phyloP scores from a whole-genome alignment of 2,888 invertebrate species.

The Arrhopalites spinosus region DNA sequence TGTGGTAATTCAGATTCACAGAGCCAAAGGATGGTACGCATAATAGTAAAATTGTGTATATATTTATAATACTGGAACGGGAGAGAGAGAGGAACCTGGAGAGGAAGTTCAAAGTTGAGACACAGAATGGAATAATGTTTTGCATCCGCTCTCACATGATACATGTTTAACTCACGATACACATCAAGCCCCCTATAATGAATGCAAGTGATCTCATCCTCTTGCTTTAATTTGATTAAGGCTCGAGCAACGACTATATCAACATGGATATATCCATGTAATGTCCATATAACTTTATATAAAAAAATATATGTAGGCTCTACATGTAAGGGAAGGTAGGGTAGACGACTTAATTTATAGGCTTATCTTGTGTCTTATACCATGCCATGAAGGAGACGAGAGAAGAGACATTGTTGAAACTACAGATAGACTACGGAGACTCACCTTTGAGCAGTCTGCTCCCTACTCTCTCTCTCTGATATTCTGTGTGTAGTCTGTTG shows the following conservation, averaged over 20 bases:
- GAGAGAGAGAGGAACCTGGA: background rate
- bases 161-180: background rate
- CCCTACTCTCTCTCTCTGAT: too few species aligned
- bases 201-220: conserved; percentile 6
- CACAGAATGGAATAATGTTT: background rate
- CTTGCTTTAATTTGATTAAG: conserved; percentile 16
- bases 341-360: too few species aligned
- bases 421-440: too few species aligned
- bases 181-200: background rate
- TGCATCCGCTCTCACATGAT: conserved; percentile 7
- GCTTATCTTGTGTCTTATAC: too few species aligned
- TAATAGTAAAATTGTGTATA: background rate
- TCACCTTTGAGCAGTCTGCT: too few species aligned
- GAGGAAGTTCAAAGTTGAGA: conserved; percentile 11
- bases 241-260: background rate
- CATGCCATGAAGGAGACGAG: too few species aligned
- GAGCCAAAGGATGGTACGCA: background rate
- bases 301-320: too few species aligned
- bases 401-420: too few species aligned
- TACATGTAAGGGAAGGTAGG: too few species aligned
- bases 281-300: too few species aligned
- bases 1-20: background rate
- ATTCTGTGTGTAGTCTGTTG: too few species aligned
- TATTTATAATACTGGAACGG: background rate
- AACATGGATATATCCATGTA: background rate